Evolutionary conservation across 2,888 invertebrate species (phyloP).

Genomic region (Aleiodes testaceus): DNA sequence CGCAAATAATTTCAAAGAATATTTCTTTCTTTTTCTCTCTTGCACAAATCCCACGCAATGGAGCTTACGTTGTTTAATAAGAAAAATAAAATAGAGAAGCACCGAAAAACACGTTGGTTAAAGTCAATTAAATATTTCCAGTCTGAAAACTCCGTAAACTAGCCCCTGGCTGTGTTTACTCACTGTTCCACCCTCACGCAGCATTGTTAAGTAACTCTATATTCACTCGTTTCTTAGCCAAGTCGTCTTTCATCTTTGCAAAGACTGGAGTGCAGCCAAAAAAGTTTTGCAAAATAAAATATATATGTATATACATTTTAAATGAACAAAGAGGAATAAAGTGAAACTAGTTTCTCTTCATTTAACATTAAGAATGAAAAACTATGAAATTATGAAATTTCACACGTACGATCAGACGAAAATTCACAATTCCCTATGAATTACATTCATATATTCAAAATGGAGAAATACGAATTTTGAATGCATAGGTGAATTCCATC

Average conservation of each 20-base stretch:
- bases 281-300: constrained; percentile 3
- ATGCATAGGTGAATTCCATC: too few relatives aligned
- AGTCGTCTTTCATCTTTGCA: constrained; percentile 20
- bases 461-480: too few relatives aligned
- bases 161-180: constrained; percentile 23
- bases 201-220: constrained; percentile 27
- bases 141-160: constrained; percentile 34
- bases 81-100: constrained; percentile 1
- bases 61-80: neutral
- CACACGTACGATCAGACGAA: neutral
- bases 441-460: neutral
- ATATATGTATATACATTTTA: neutral
- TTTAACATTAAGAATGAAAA: neutral
- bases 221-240: constrained; percentile 18
- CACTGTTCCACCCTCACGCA: constrained; percentile 9
- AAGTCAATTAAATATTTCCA: constrained; percentile 37
- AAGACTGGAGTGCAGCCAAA: constrained; percentile 20
- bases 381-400: constrained; percentile 1
- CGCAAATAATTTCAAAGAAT: neutral
- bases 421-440: neutral
- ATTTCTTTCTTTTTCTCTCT: neutral
- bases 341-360: neutral
- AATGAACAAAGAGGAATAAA: neutral
- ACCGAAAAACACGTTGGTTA: neutral
- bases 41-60: neutral